Evolutionary conservation across 2,797 vertebrate genomes (phyloP).

Genomic region (Agapornis canus): DNA sequence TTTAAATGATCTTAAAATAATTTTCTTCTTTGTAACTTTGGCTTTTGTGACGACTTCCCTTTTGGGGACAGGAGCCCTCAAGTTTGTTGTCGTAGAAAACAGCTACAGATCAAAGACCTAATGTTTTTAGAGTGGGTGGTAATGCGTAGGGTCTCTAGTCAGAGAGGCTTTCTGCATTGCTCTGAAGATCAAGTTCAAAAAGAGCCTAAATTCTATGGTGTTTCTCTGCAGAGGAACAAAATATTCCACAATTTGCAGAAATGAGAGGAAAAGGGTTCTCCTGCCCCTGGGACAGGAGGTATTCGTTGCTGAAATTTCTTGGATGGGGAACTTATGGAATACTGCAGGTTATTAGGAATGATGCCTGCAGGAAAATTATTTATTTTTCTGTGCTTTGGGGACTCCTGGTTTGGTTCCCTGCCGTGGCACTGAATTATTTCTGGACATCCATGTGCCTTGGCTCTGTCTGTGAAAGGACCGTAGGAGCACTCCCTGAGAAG

Average conservation of each 20-base stretch:
- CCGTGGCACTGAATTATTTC: not conserved
- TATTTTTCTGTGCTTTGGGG: not conserved
- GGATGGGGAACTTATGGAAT: not conserved
- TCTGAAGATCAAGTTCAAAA: not conserved
- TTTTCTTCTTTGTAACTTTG: slow-evolving; percentile 7
- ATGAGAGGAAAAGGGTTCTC: not conserved
- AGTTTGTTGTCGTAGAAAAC: not conserved
- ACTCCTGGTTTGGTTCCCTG: not conserved
- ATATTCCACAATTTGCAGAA: not conserved
- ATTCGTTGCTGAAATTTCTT: not conserved
- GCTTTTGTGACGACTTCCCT: not conserved
- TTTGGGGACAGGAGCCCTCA: not conserved
- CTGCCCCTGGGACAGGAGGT: not conserved
- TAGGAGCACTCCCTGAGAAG: not conserved
- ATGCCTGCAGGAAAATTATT: not conserved
- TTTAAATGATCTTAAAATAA: not conserved
- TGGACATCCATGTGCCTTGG: not conserved
- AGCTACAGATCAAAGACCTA: not conserved
- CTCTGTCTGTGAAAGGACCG: not conserved
- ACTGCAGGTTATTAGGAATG: not conserved
- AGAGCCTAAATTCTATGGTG: not conserved
- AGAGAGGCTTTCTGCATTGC: not conserved
- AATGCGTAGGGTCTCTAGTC: not conserved
- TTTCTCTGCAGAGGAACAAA: not conserved
- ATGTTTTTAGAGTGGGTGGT: not conserved